Percentiles rank a stretch among this genome's conserved stretches.
Evolutionary conservation across 2,888 invertebrate species (phyloP).

Genomic region (Drosophila conformis): DNA sequence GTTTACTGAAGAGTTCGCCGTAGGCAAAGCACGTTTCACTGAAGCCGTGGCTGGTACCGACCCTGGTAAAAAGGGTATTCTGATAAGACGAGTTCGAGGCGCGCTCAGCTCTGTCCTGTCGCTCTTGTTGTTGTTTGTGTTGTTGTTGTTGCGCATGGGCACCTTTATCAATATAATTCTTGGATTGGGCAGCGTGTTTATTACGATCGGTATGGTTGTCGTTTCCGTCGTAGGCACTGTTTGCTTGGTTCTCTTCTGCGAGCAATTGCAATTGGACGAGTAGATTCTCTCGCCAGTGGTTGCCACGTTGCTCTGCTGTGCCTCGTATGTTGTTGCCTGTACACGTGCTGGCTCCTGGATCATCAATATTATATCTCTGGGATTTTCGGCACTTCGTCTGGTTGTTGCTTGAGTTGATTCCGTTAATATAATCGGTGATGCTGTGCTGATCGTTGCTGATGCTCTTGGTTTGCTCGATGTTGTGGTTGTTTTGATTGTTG

Average conservation of each 20-base stretch:
- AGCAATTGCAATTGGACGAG: conserved; percentile 63
- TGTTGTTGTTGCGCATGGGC: conserved; percentile 40
- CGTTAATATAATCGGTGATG: conserved; percentile 38
- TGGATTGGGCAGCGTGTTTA: conserved; percentile 65
- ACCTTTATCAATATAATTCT: conserved; percentile 68
- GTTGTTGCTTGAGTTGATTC: conserved; percentile 55
- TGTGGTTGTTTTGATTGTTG: conserved; percentile 39
- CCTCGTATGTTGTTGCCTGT: conserved; percentile 63
- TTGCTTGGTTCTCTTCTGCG: conserved; percentile 62
- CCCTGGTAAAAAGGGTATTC: conserved; percentile 83
- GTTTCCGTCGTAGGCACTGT: conserved; percentile 52
- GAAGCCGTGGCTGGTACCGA: conserved; percentile 68
- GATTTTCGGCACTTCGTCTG: conserved; percentile 72
- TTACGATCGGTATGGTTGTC: conserved; percentile 68
- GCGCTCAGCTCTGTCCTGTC: conserved; percentile 62
- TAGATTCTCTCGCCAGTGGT: conserved; percentile 50
- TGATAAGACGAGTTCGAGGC: conserved; percentile 73
- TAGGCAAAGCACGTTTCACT: conserved; percentile 70
- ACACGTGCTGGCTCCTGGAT: conserved; percentile 81
- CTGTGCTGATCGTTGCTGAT: conserved; percentile 26
- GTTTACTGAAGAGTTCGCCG: conserved; percentile 59
- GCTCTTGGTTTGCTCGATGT: conserved; percentile 39
- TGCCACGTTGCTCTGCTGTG: background rate
- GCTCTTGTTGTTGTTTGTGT: conserved; percentile 40
- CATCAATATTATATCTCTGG: conserved; percentile 80